These are phyloP conservation scores for Xenopus tropicalis DNA, from an alignment of 2,113 vertebrate genomes.

Conservation along the genomic window DNA sequence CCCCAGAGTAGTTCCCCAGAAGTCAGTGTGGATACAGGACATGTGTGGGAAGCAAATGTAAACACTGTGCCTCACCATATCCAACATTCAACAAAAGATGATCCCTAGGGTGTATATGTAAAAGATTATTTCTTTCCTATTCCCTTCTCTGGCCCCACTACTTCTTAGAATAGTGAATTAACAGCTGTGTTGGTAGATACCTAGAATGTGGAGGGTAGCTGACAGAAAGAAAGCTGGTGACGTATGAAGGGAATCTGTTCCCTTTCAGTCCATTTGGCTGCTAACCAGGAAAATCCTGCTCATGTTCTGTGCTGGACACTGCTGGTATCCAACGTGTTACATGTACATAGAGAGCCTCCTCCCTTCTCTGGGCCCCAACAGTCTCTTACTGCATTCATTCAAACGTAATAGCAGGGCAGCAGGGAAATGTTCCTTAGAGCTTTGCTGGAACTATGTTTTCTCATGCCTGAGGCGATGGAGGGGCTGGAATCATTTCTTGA, in stretches of 20 bases:
- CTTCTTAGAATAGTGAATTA: not conserved
- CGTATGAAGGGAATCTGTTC: constrained; percentile 20
- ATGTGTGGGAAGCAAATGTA: no score
- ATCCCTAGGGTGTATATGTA: not conserved
- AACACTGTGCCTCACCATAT: no score
- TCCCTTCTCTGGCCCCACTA: not conserved
- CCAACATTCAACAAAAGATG: no score
- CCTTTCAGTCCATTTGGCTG: constrained; percentile 19
- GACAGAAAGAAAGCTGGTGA: constrained; percentile 1
- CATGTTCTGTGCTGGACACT: constrained; percentile 19
- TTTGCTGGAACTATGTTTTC: not conserved
- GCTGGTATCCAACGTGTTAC: constrained; percentile 4
- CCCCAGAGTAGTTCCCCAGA: no score
- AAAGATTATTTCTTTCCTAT: not conserved
- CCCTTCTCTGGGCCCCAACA: constrained; percentile 2
- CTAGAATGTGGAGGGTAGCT: not conserved
- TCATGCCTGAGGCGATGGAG: no score
- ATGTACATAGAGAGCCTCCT: not conserved
- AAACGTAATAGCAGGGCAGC: not conserved
- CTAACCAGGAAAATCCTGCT: constrained; percentile 34
- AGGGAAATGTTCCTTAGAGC: not conserved
- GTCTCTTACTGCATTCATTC: not conserved
- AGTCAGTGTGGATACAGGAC: no score
- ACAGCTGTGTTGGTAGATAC: not conserved
- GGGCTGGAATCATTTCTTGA: no score